Conservation (phyloP, 2,888 invertebrate species). For the Sinohyriopsis cumingii region DNA sequence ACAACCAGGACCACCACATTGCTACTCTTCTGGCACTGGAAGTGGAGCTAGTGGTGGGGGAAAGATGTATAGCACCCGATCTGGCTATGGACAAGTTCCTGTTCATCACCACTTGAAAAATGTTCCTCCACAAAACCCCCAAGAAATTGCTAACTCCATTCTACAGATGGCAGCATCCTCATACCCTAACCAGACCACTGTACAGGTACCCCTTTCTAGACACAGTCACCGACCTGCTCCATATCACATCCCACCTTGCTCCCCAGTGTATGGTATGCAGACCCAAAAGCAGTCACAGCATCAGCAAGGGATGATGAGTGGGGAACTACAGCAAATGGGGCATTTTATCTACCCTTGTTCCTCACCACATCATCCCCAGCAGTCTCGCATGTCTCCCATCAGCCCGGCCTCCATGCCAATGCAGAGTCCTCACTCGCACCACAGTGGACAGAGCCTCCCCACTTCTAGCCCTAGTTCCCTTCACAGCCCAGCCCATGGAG, state of each 20-base stretch:
- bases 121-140: conserved; percentile 56
- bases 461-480: conserved; percentile 62
- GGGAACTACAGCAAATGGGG: conserved; percentile 7
- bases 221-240: conserved; percentile 52
- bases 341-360: conserved; percentile 43
- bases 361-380: conserved; percentile 37
- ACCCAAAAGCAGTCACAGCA: conserved; percentile 25
- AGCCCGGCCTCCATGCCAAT: conserved; percentile 49
- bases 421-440: conserved; percentile 61
- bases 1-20: conserved; percentile 1
- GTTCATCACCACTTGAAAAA: conserved; percentile 27
- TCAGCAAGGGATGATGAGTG: conserved; percentile 6
- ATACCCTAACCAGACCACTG: conserved; percentile 59
- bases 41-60: conserved; percentile 17
- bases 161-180: conserved; percentile 66
- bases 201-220: conserved; percentile 59
- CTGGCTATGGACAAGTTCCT: conserved; percentile 9
- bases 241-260: conserved; percentile 58
- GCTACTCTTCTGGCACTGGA: conserved; percentile 13
- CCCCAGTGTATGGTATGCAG: conserved; percentile 44
- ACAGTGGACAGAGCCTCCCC: conserved; percentile 59
- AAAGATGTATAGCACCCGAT: conserved; percentile 14
- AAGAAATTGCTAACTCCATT: conserved; percentile 68
- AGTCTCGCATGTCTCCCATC: conserved; percentile 54
- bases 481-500: conserved; percentile 53